Evolutionary conservation across 1,140 invertebrate genomes (phyloP), one percentile per base, ranked within the genome.

Genomic region (Ceratina japonica): DNA sequence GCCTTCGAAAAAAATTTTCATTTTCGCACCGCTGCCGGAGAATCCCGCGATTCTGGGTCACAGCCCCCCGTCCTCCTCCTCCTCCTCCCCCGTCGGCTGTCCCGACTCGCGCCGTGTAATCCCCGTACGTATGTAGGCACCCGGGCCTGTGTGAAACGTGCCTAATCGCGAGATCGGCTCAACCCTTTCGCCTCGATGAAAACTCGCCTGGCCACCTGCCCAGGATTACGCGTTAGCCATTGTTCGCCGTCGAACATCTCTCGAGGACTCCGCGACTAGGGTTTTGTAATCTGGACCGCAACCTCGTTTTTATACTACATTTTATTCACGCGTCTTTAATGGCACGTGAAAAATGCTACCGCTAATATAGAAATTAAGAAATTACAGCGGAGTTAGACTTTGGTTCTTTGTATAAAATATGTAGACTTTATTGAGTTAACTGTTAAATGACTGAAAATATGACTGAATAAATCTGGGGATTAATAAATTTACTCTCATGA

Each of bases 111-210:
- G 44, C 71, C 37, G 76, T 27, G 31, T 73, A 65, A 79, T 79
- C 62, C 76, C 52, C 27, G 31, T 65, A 74, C 37, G 12, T 52
- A 73, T 56, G 49, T 56, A 59, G 54, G 66, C 65, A 63, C 62
- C 75, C 51, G 68, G 58, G 54, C 58, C n/a, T 59, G 75, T 78
- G 80, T 76, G 84, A 85, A 82, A 73, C 73, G 76, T 80, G 80
- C 79, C 81, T 87, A 89, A 89, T 89, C 88, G 75, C 76, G 72
- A 83, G 79, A 81, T 87, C 79, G 82, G 72, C 66, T 84, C 81
- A 89, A 87, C 86, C 88, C 85, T 87, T 88, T 87, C 74, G 81
- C 72, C 83, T 18, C 62, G 72, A 56, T 84, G 81, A 76, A 83
- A 83, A 77, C 78, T 68, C 68, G 61, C 64, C 59, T 65, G 69